Conservation (phyloP, 1,140 invertebrate genomes). For the Halictus rubicundus region DNA sequence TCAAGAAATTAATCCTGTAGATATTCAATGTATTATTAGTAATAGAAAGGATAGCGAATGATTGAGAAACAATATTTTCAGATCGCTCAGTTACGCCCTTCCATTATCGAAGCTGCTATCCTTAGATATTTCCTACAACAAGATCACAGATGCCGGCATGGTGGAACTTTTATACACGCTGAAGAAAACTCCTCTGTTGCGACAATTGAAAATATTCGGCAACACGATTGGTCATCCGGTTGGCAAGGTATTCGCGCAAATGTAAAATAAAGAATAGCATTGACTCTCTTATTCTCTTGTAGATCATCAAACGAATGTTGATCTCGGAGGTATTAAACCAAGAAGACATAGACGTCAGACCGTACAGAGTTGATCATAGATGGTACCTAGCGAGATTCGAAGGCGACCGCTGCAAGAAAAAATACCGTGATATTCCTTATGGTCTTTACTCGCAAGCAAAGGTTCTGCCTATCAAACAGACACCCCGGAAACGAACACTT, state of each 20-base stretch:
- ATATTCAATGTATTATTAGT: too few species aligned
- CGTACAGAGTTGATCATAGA: conserved; percentile 80
- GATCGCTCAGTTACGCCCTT: conserved; percentile 78
- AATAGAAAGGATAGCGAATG: background rate
- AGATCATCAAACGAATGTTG: conserved; percentile 80
- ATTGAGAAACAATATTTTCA: conserved; percentile 37
- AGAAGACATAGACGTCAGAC: conserved; percentile 80
- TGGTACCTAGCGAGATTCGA: conserved; percentile 80
- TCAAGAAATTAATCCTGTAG: too few species aligned
- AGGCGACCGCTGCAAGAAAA: conserved; percentile 30
- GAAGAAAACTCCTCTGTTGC: conserved; percentile 80
- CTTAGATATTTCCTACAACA: conserved; percentile 81
- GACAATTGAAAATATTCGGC: conserved; percentile 81
- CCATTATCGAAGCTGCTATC: conserved; percentile 81
- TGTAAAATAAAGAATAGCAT: background rate
- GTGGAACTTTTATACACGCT: conserved; percentile 80
- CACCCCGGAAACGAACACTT: background rate
- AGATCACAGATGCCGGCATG: conserved; percentile 79
- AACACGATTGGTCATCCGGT: conserved; percentile 77
- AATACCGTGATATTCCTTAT: conserved; percentile 2
- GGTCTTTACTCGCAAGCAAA: background rate
- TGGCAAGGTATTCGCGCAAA: conserved; percentile 67
- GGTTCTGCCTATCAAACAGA: background rate
- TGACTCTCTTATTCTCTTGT: conserved; percentile 28
- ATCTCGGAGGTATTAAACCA: conserved; percentile 79